These are phyloP conservation scores for Orthosia cruda DNA, from an alignment of 2,888 invertebrate genomes.

Conservation along the genomic window DNA sequence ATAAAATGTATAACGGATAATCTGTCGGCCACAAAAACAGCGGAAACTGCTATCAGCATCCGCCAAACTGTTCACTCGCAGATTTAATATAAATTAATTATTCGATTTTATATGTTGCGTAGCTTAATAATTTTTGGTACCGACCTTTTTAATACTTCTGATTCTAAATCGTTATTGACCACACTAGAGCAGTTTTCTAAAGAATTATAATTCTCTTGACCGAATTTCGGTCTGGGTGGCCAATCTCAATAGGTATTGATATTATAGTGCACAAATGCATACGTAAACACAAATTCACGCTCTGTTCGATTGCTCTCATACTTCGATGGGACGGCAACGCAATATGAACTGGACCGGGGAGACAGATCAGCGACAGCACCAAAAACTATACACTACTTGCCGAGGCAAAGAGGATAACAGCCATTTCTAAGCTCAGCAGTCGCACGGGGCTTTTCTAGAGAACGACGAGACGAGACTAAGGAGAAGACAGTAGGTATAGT, in stretches of 20 bases:
- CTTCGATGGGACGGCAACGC: too few relatives aligned
- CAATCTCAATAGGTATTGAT: too few relatives aligned
- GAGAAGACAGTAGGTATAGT: neutral
- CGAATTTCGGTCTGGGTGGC: too few relatives aligned
- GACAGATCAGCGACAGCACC: neutral
- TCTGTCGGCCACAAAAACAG: conserved; percentile 57
- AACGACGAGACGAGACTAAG: too few relatives aligned
- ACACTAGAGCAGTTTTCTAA: neutral
- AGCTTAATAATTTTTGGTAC: neutral
- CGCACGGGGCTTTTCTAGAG: neutral
- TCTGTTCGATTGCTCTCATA: too few relatives aligned
- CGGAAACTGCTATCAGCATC: conserved; percentile 76
- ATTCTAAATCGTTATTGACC: neutral
- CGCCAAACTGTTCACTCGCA: conserved; percentile 55
- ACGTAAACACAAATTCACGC: too few relatives aligned
- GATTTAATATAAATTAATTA: conserved; percentile 22
- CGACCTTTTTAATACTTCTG: neutral
- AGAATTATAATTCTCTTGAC: neutral
- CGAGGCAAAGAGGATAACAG: neutral
- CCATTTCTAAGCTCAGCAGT: neutral
- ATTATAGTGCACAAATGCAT: too few relatives aligned
- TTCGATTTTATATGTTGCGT: conserved; percentile 9
- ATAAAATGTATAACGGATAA: conserved; percentile 43
- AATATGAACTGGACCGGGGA: too few relatives aligned
- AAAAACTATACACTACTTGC: neutral